These are phyloP conservation scores for Prunella himalayana DNA, from an alignment of 2,113 vertebrate genomes.

Conservation along the genomic window DNA sequence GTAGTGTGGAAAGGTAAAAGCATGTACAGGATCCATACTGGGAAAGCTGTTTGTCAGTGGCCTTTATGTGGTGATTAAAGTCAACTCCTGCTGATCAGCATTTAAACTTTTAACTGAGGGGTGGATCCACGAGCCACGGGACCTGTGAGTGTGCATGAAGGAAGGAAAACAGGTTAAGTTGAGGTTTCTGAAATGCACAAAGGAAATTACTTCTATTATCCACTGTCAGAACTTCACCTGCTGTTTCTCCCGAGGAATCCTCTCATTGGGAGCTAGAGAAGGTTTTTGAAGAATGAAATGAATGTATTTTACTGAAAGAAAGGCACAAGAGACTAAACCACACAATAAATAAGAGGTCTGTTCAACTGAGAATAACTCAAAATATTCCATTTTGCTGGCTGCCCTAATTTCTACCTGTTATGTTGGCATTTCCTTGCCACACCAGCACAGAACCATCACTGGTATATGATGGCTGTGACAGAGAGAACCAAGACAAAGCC, in stretches of 20 bases:
- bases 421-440: not conserved
- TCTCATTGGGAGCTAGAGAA: not conserved
- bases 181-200: not conserved
- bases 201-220: not conserved
- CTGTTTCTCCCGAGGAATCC: conserved; percentile 22
- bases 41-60: not conserved
- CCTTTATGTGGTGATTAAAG: conserved; percentile 28
- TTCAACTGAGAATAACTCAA: not conserved
- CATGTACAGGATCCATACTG: not conserved
- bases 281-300: not conserved
- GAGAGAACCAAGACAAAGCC: not conserved
- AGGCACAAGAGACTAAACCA: not conserved
- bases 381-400: not conserved
- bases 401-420: not conserved
- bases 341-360: not conserved
- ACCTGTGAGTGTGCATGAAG: accelerated
- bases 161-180: not conserved
- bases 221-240: not conserved
- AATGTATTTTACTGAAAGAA: not conserved
- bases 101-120: conserved; percentile 2
- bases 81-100: not conserved
- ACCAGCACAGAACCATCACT: not conserved
- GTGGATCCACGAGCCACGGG: not conserved
- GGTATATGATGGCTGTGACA: not conserved
- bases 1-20: not conserved